phyloP scores from a whole-genome alignment of 2,888 invertebrate species.

The Metellina segmentata region DNA sequence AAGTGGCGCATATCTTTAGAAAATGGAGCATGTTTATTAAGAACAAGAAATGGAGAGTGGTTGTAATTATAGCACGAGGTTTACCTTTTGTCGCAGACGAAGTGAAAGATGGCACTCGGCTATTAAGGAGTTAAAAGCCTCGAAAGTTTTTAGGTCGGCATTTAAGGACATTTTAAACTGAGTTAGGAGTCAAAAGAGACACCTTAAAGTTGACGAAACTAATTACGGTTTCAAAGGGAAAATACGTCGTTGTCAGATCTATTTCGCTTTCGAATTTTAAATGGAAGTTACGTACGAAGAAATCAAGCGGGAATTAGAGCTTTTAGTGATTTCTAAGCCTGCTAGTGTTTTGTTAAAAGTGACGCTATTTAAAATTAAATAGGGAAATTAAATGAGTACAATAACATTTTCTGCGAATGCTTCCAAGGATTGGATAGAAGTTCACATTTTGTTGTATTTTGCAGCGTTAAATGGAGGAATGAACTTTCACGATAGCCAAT shows the following conservation, averaged over 20 bases:
- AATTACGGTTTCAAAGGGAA: not conserved
- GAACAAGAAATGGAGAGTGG: conserved; percentile 19
- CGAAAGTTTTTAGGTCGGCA: not conserved
- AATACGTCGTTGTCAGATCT: not conserved
- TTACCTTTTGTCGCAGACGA: conserved; percentile 3
- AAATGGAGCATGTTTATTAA: not conserved
- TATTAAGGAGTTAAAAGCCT: not conserved
- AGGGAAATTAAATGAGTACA: too few relatives aligned
- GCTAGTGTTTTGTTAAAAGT: too few relatives aligned
- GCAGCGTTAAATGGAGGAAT: too few relatives aligned
- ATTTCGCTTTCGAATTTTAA: not conserved
- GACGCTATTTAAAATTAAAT: too few relatives aligned
- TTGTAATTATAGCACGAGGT: conserved; percentile 32
- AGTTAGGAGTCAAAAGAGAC: not conserved
- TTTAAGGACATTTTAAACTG: not conserved
- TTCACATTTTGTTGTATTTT: too few relatives aligned
- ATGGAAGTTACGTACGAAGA: too few relatives aligned
- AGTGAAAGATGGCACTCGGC: not conserved
- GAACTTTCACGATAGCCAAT: too few relatives aligned
- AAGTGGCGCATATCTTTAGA: not conserved
- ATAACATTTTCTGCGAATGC: too few relatives aligned
- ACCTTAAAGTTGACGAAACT: not conserved
- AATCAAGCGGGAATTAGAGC: too few relatives aligned
- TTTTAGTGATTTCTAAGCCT: too few relatives aligned
- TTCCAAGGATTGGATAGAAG: too few relatives aligned